Evolutionary conservation across 2,797 vertebrate species (phyloP).

Genomic region (Mormyrops boulengeri): DNA sequence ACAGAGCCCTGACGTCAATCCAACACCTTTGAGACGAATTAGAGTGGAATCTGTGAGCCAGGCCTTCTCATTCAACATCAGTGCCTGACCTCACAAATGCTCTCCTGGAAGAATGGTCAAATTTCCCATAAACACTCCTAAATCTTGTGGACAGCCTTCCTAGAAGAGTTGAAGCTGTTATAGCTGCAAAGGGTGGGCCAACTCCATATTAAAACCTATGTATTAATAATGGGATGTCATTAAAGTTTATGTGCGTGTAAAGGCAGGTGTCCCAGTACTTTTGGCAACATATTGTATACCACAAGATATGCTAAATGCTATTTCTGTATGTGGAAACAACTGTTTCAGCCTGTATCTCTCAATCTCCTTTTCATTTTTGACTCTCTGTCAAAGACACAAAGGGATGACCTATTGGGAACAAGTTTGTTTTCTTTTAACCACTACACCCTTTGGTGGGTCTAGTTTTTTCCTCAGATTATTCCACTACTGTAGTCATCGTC

Average conservation of each 20-base stretch:
- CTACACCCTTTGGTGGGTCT: too few species aligned
- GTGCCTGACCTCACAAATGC: too few species aligned
- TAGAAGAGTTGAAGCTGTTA: not conserved
- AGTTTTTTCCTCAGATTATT: too few species aligned
- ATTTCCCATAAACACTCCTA: too few species aligned
- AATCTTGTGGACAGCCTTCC: not conserved
- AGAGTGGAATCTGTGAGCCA: too few species aligned
- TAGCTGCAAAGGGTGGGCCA: not conserved
- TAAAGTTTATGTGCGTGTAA: not conserved
- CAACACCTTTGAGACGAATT: not conserved
- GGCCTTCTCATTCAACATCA: too few species aligned
- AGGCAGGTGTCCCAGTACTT: not conserved
- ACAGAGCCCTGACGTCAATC: not conserved
- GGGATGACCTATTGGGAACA: not conserved
- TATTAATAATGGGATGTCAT: not conserved
- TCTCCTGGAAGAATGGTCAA: too few species aligned
- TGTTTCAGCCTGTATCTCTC: not conserved
- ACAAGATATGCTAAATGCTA: too few species aligned
- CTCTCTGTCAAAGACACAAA: not conserved
- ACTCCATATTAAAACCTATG: not conserved
- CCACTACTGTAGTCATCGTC: not conserved
- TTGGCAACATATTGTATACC: not conserved
- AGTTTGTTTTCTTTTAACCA: not conserved
- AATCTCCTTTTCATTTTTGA: not conserved
- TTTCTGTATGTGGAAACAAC: too few species aligned